Evolutionary conservation across 2,113 vertebrate species (phyloP).

Genomic region (Scartelaos histophorus): DNA sequence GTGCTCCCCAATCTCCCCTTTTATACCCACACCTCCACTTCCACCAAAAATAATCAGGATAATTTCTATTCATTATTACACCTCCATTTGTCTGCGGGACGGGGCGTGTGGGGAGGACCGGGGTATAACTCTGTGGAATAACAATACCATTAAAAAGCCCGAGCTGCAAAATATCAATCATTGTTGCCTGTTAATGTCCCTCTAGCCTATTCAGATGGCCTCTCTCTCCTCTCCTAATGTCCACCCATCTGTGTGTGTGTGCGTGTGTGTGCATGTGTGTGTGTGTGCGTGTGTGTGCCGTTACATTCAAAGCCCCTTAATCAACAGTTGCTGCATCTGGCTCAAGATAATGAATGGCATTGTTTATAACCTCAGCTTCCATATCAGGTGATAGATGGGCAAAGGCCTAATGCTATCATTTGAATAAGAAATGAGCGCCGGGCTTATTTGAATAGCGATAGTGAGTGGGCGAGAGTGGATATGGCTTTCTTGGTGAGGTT

Average conservation of each 20-base stretch:
- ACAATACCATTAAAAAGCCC: slow-evolving; percentile 94
- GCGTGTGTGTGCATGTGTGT: slow-evolving; percentile 39
- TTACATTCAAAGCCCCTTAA: slow-evolving; percentile 94
- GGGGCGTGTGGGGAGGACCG: slow-evolving; percentile 84
- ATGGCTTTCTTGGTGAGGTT: slow-evolving; percentile 57
- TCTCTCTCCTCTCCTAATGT: slow-evolving; percentile 86
- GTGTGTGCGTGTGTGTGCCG: slow-evolving; percentile 38
- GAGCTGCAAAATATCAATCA: slow-evolving; percentile 90
- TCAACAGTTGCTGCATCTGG: slow-evolving; percentile 96
- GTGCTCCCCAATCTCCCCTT: slow-evolving; percentile 3
- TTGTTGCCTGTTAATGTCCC: slow-evolving; percentile 93
- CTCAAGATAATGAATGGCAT: slow-evolving; percentile 94
- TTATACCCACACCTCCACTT: slow-evolving; percentile 20
- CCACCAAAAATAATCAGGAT: slow-evolving; percentile 68
- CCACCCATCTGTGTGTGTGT: slow-evolving; percentile 90
- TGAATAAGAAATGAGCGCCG: slow-evolving; percentile 89
- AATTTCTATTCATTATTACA: slow-evolving; percentile 78
- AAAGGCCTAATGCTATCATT: slow-evolving; percentile 88
- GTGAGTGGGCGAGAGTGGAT: slow-evolving; percentile 73
- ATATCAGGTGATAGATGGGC: slow-evolving; percentile 92
- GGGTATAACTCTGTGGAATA: slow-evolving; percentile 88
- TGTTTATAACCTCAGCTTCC: slow-evolving; percentile 93
- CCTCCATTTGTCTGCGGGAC: slow-evolving; percentile 76
- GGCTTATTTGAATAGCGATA: slow-evolving; percentile 74
- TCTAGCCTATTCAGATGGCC: slow-evolving; percentile 93